Percentiles rank a stretch among this genome's conserved stretches.
Conservation (phyloP, 2,888 invertebrate genomes). For the Flexamia atlantica region DNA sequence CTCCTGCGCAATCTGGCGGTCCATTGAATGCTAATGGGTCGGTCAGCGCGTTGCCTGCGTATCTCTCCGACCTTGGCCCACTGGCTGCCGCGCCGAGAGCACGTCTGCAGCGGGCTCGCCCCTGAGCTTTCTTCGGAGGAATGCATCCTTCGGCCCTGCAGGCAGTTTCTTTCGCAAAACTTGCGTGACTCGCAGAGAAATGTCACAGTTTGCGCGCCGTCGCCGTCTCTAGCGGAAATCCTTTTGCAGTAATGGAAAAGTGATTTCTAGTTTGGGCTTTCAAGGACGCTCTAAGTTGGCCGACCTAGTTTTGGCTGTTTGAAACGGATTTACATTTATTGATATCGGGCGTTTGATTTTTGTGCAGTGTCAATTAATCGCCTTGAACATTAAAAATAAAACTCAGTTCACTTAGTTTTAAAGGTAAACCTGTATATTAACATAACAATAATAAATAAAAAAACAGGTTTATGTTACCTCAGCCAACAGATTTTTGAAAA, state of each 20-base stretch:
- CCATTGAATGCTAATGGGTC: conserved; percentile 17
- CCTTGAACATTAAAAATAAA: too few relatives aligned
- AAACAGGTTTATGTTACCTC: too few relatives aligned
- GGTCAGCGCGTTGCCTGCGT: not conserved
- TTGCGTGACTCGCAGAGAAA: conserved; percentile 8
- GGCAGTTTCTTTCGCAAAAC: not conserved
- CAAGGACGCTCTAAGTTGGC: not conserved
- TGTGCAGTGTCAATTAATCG: too few relatives aligned
- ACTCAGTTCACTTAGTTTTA: too few relatives aligned
- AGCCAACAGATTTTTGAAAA: too few relatives aligned
- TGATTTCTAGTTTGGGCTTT: not conserved
- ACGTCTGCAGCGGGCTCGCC: not conserved
- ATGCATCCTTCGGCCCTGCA: conserved; percentile 8
- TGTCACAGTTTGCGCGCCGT: not conserved
- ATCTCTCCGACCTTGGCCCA: conserved; percentile 26
- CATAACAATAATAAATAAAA: too few relatives aligned
- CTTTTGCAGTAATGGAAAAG: not conserved
- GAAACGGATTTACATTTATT: too few relatives aligned
- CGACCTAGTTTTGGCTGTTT: not conserved
- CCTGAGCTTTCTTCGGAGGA: not conserved
- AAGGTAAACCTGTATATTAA: too few relatives aligned
- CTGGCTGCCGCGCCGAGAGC: not conserved
- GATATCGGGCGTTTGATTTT: too few relatives aligned
- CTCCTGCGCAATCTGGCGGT: conserved; percentile 4
- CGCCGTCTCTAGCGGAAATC: conserved; percentile 25